phyloP scores from a whole-genome alignment of 2,113 vertebrate genomes.

The Pampusana beccarii region DNA sequence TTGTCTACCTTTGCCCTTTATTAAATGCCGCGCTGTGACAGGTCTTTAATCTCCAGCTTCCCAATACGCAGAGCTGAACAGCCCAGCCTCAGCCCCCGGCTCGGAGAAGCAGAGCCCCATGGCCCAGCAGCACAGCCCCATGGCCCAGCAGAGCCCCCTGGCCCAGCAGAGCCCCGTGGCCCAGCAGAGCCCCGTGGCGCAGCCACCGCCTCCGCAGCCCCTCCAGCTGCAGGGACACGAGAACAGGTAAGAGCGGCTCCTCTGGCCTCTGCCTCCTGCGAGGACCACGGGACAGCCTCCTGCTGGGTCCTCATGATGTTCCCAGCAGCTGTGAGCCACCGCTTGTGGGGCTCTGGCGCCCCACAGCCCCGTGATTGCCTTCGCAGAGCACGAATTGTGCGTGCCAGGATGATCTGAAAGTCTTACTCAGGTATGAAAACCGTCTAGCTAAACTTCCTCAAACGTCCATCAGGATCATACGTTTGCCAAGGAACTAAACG shows the following conservation, averaged over 20 bases:
- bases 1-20: slow-evolving; percentile 14
- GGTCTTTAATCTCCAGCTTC: slow-evolving; percentile 35
- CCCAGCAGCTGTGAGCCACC: neutral
- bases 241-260: slow-evolving; percentile 79
- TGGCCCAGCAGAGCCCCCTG: slow-evolving; percentile 82
- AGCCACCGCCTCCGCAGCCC: slow-evolving; percentile 83
- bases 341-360: neutral
- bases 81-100: slow-evolving; percentile 88
- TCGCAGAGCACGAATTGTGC: neutral
- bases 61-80: slow-evolving; percentile 83
- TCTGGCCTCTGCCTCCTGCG: neutral
- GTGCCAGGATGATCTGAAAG: neutral
- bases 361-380: accelerated
- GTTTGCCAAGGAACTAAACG: neutral
- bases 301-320: neutral
- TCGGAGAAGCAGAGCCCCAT: slow-evolving; percentile 96
- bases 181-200: slow-evolving; percentile 74
- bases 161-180: slow-evolving; percentile 76
- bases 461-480: accelerated
- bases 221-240: slow-evolving; percentile 90
- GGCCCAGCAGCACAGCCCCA: slow-evolving; percentile 89
- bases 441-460: neutral
- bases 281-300: neutral
- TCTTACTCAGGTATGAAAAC: neutral
- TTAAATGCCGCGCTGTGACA: neutral